Conservation (phyloP, 2,888 invertebrate genomes). For the Metacarcinus magister region DNA sequence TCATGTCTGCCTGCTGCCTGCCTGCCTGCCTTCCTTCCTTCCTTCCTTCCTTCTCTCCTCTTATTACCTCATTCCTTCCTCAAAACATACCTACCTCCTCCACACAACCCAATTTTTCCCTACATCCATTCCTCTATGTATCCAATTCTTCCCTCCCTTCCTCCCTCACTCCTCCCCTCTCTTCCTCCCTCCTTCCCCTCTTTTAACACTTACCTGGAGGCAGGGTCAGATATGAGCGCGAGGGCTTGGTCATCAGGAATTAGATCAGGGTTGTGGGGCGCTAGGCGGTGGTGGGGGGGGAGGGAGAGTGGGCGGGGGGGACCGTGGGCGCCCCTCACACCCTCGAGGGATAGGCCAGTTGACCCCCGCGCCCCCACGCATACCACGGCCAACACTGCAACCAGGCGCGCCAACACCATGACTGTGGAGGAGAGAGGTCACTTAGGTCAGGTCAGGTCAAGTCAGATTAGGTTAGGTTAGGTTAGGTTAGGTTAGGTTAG, state of each 20-base stretch:
- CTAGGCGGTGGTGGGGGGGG: neutral
- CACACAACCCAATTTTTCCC: neutral
- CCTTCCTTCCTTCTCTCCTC: neutral
- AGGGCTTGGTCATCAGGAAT: neutral
- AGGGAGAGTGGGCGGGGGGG: neutral
- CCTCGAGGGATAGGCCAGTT: neutral
- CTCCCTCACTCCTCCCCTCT: neutral
- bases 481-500: neutral
- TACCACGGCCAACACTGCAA: neutral
- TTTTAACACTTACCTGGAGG: neutral
- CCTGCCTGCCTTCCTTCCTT: neutral
- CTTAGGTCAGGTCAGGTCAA: neutral
- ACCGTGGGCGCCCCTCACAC: neutral
- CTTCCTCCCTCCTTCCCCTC: neutral
- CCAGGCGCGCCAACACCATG: slow-evolving; percentile 36
- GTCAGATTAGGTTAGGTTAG: neutral
- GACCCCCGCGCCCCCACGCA: neutral
- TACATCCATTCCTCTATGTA: neutral
- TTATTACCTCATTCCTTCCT: neutral
- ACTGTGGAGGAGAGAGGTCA: neutral
- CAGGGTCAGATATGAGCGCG: neutral
- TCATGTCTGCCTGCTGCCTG: too few relatives aligned
- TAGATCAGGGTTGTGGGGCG: neutral
- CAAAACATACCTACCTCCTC: neutral
- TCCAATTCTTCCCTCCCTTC: neutral